phyloP scores from a whole-genome alignment of 2,113 vertebrate genomes.

The Amphilophus citrinellus region DNA sequence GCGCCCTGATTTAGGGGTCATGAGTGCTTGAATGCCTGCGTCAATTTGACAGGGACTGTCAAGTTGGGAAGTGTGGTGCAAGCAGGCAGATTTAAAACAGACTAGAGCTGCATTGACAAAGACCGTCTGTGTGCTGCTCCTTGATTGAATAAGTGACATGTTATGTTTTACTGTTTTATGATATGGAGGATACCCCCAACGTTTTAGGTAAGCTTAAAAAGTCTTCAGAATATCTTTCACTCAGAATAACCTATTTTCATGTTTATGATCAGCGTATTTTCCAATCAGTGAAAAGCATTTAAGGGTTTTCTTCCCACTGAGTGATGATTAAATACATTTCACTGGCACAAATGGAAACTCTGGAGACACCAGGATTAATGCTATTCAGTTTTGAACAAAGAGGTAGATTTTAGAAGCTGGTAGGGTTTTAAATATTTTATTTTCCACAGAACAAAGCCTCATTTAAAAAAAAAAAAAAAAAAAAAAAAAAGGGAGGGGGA shows the following conservation, averaged over 20 bases:
- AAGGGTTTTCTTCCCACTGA: not conserved
- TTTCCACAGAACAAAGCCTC: slow-evolving; percentile 30
- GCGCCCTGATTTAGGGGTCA: slow-evolving; percentile 30
- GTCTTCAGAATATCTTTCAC: not conserved
- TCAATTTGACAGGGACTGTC: not conserved
- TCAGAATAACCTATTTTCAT: not conserved
- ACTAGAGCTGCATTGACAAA: not conserved
- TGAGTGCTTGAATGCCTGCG: not conserved
- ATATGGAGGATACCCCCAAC: not conserved
- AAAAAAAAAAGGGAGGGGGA: not conserved
- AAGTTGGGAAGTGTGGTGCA: not conserved
- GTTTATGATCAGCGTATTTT: not conserved
- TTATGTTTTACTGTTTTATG: not conserved
- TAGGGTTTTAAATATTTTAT: slow-evolving; percentile 33
- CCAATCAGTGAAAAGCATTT: not conserved
- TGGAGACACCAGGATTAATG: slow-evolving; percentile 28
- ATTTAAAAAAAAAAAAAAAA: not conserved
- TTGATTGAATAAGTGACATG: not conserved
- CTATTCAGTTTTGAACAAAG: slow-evolving; percentile 48
- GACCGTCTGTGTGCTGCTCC: not conserved
- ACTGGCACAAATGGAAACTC: slow-evolving; percentile 12
- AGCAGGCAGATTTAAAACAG: slow-evolving; percentile 16
- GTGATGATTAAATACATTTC: slow-evolving; percentile 23
- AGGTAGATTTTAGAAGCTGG: slow-evolving; percentile 4
- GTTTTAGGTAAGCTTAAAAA: not conserved